phyloP scores from a whole-genome alignment of 35 echinoderm and acorn worm genomes.

The Ophioderma brevispina region DNA sequence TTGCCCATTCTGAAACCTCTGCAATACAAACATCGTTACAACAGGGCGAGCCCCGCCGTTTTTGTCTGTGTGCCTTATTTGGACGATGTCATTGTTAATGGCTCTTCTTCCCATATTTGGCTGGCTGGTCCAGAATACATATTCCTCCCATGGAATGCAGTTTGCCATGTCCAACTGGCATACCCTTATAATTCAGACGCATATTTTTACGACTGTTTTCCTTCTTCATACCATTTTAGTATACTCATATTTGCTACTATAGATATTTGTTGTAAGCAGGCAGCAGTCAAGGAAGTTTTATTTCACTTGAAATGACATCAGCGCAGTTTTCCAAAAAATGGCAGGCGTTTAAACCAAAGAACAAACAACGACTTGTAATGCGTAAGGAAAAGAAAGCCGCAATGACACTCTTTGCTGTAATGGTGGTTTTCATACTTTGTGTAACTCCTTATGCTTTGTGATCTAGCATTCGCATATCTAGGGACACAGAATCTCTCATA shows the following conservation, averaged over 20 bases:
- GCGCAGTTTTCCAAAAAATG: too few relatives aligned
- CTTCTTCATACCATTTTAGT: conserved; percentile 57
- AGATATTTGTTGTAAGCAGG: conserved; percentile 71
- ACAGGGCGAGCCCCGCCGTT: conserved; percentile 60
- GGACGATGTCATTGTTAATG: conserved; percentile 53
- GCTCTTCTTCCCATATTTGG: conserved; percentile 70
- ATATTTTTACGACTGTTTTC: conserved; percentile 65
- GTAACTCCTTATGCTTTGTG: conserved; percentile 83
- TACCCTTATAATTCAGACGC: conserved; percentile 43
- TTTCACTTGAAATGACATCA: conserved; percentile 67
- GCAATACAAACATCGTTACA: conserved; percentile 83
- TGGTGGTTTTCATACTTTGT: conserved; percentile 86
- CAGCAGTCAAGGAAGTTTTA: conserved; percentile 74
- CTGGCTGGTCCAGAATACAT: conserved; percentile 78
- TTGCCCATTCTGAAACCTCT: conserved; percentile 87
- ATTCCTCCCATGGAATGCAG: conserved; percentile 75
- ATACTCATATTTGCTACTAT: conserved; percentile 78
- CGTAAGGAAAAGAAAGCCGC: conserved; percentile 82
- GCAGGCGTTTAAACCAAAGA: conserved; percentile 11
- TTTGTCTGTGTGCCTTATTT: conserved; percentile 53
- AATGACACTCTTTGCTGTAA: conserved; percentile 74
- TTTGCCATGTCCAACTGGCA: conserved; percentile 83
- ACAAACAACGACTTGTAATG: conserved; percentile 48
- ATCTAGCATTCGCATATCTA: conserved; percentile 56
- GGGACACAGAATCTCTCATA: conserved; percentile 6